Base-by-base conservation (phyloP, 2,797 vertebrate genomes). In the Thunnus albacares region DNA sequence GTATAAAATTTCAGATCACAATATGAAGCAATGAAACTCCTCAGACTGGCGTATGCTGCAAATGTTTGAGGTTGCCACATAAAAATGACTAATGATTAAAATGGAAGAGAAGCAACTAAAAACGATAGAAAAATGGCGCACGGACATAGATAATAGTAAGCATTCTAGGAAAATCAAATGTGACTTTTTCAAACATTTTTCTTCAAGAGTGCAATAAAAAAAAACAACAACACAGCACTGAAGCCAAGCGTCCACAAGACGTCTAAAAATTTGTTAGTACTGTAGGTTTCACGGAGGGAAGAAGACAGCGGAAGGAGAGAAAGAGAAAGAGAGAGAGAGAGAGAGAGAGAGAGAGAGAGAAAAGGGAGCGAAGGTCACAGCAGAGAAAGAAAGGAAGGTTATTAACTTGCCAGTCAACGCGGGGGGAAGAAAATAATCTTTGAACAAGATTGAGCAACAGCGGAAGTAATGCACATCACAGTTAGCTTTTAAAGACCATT, bases 1-100 rank as follows among this genome's bases (percentile, higher is more conserved):
- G 97, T 99, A 99, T 97, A 98, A 99, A 99, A 99, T 97, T 96
- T 98, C 95, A 95, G 96, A 96, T 98, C 97, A 99, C 97, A 97
- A 98, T 97, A 97, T 96, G 96, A 98, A 98, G 97, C 96, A 72
- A 96, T 97, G 96, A 94, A 96, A 95, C 91, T 97, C 95, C 96
- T 95, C 94, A 95, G 96, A 95, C 95, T 95, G 95, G 94, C 94
- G 41, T 77, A 85, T 75, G 88, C 87, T 90, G 89, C 85, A 80
- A 88, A 87, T 68, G 80, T 82, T 89, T 73, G 84, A 92, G 94
- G 93, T 94, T 92, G 93, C 94, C 96, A 97, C 95, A 95, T 96
- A 95, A 95, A 96, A 91, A 85, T 79, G 82, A 89, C 86, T 89
- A 90, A 96, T 96, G 96, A 96, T 96, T 93, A 97, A 96, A 96